A percentile compares a stretch with the other conserved stretches of the same genome.
Evolutionary conservation across 1,140 invertebrate genomes (phyloP).

Genomic region (Leptinotarsa texana): DNA sequence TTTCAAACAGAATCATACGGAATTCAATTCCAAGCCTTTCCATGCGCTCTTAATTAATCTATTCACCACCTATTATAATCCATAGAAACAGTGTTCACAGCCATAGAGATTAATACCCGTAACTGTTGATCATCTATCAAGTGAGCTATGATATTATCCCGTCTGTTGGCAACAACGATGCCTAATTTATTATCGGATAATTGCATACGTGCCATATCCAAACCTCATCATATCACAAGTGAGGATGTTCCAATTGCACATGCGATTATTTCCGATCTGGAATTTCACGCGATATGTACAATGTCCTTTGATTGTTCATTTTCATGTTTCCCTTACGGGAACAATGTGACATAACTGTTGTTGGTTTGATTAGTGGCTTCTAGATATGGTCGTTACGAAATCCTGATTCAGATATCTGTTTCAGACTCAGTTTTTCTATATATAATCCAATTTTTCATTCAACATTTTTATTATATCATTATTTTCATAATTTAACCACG

Average conservation of each 20-base stretch:
- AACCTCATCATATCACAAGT: conserved; percentile 16
- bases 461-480: too few relatives aligned
- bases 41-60: conserved; percentile 6
- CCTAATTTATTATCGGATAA: conserved; percentile 36
- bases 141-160: conserved; percentile 30
- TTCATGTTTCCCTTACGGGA: too few relatives aligned
- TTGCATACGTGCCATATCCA: conserved; percentile 37
- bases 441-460: too few relatives aligned
- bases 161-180: conserved; percentile 33
- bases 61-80: conserved; percentile 18
- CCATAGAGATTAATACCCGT: conserved; percentile 25
- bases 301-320: background rate
- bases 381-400: too few relatives aligned
- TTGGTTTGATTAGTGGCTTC: too few relatives aligned
- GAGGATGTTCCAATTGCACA: conserved; percentile 12
- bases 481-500: too few relatives aligned
- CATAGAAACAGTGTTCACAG: conserved; percentile 24
- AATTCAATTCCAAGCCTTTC: background rate
- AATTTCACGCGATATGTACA: background rate
- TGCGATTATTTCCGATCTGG: background rate
- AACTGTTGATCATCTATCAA: conserved; percentile 27
- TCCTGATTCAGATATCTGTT: too few relatives aligned
- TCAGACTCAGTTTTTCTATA: too few relatives aligned
- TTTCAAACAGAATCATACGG: background rate
- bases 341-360: too few relatives aligned